These are phyloP conservation scores for Echinops telfairi DNA, from an alignment of 2,113 vertebrate species.

Conservation along the genomic window DNA sequence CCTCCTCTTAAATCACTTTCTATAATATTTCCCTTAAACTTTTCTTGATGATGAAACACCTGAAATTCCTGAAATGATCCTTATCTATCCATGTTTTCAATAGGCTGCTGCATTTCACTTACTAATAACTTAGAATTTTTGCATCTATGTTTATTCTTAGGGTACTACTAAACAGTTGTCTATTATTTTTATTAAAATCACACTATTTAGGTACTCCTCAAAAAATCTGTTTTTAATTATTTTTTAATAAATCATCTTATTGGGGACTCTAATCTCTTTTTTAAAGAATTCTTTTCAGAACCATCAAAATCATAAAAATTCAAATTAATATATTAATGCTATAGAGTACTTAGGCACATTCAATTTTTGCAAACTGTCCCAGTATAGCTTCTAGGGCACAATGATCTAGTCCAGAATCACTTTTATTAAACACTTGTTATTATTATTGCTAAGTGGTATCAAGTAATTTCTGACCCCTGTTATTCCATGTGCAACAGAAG, in stretches of 20 bases:
- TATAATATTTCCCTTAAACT: conserved; percentile 2
- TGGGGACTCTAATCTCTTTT: too few relatives aligned
- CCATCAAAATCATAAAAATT: not conserved
- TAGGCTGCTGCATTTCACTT: not conserved
- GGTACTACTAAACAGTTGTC: not conserved
- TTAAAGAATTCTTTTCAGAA: not conserved
- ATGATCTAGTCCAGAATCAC: not conserved
- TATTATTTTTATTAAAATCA: conserved; percentile 1
- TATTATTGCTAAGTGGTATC: not conserved
- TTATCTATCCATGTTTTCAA: conserved; percentile 16
- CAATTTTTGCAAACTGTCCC: not conserved
- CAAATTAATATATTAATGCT: not conserved
- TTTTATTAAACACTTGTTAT: not conserved
- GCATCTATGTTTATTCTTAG: not conserved
- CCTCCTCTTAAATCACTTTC: not conserved
- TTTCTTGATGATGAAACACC: conserved; percentile 41
- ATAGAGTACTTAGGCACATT: not conserved
- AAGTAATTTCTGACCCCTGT: not conserved
- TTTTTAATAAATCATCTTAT: too few relatives aligned
- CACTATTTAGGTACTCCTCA: not conserved
- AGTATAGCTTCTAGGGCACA: not conserved
- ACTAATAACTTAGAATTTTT: conserved; percentile 35
- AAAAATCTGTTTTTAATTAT: too few relatives aligned
- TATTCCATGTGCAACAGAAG: not conserved
- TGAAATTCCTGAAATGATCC: conserved; percentile 17